Evolutionary conservation across 2,888 invertebrate genomes (phyloP).

Genomic region (Epinotia demarniana): DNA sequence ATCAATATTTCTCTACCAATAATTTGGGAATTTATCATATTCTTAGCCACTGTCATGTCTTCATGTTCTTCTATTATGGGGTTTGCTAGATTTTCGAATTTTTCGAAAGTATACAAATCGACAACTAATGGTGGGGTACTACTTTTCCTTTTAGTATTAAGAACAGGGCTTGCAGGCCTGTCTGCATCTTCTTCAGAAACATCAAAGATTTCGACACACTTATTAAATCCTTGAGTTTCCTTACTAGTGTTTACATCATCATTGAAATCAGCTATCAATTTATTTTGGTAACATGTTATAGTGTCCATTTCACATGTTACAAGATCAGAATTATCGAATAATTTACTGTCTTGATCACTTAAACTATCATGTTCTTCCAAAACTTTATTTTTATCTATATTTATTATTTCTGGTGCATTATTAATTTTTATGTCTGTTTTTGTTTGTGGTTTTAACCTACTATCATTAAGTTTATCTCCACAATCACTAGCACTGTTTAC

Average conservation of each 20-base stretch:
- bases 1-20: conserved; percentile 58
- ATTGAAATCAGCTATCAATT: not conserved
- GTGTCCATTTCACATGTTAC: conserved; percentile 36
- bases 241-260: conserved; percentile 1
- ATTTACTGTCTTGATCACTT: conserved; percentile 7
- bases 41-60: conserved; percentile 60
- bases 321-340: conserved; percentile 11
- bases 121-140: conserved; percentile 59
- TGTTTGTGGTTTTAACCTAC: not conserved
- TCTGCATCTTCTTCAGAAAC: conserved; percentile 9
- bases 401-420: not conserved
- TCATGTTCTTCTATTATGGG: conserved; percentile 60
- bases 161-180: conserved; percentile 59
- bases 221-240: conserved; percentile 10
- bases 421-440: not conserved
- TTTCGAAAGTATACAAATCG: conserved; percentile 69
- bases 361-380: not conserved
- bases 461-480: conserved; percentile 21
- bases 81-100: conserved; percentile 67
- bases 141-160: conserved; percentile 49
- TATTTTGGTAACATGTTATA: conserved; percentile 25
- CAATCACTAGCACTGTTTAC: conserved; percentile 32
- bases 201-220: conserved; percentile 14
- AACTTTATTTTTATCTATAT: not conserved
- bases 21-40: conserved; percentile 70